Evolutionary conservation across 2,113 vertebrate genomes (phyloP).

Genomic region (Aythya baeri): DNA sequence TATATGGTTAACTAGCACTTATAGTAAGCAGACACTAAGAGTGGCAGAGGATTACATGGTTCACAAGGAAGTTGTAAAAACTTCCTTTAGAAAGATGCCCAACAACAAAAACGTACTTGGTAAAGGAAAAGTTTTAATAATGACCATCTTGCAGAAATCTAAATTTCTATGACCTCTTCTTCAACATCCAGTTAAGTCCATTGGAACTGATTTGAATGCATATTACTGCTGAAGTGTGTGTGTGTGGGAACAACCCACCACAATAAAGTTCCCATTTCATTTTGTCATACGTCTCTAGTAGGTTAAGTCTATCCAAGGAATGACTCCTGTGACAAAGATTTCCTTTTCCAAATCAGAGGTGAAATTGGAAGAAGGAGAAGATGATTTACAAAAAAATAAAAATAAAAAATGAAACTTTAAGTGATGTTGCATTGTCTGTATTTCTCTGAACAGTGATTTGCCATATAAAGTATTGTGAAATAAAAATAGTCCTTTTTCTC

Average conservation of each 20-base stretch:
- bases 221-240: background rate
- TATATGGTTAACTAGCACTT: background rate
- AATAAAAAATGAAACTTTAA: background rate
- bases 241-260: no score
- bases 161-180: background rate
- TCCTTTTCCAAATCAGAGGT: background rate
- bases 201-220: background rate
- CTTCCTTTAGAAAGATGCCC: background rate
- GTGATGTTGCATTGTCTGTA: background rate
- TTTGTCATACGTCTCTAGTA: background rate
- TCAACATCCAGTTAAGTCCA: background rate
- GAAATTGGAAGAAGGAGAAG: background rate
- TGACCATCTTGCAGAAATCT: background rate
- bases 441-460: background rate
- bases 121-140: background rate
- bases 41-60: background rate
- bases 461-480: background rate
- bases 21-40: background rate
- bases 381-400: background rate
- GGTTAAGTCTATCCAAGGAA: background rate
- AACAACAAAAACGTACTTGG: background rate
- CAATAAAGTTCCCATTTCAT: background rate
- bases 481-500: background rate
- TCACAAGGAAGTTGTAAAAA: background rate
- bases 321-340: background rate